Percentiles rank a stretch among this genome's conserved stretches.
Conservation (phyloP, 1,140 invertebrate species). For the Oppia nitens region DNA sequence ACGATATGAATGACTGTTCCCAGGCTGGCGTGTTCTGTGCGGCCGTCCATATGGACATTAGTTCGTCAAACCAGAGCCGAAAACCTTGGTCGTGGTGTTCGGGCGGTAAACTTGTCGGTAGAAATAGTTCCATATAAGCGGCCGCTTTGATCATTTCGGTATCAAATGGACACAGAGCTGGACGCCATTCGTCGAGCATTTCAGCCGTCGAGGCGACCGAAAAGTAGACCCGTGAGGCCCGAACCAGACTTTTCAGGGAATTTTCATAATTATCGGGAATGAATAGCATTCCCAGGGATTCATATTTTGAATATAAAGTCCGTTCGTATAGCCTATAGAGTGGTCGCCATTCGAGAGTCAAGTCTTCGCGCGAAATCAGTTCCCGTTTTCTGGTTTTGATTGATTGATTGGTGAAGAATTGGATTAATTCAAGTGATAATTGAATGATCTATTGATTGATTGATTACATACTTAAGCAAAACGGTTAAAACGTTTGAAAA, state of each 20-base stretch:
- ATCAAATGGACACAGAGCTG: constrained; percentile 50
- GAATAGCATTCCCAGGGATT: constrained; percentile 37
- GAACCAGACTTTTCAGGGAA: constrained; percentile 26
- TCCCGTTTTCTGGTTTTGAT: constrained; percentile 46
- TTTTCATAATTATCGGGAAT: constrained; percentile 27
- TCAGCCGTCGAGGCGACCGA: constrained; percentile 55
- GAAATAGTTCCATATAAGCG: constrained; percentile 48
- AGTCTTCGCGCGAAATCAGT: constrained; percentile 55
- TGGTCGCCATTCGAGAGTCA: constrained; percentile 68
- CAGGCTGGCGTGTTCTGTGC: constrained; percentile 50
- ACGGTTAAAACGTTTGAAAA: constrained; percentile 34
- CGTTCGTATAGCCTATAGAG: constrained; percentile 47
- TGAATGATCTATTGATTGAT: too few species aligned
- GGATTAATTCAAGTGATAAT: too few species aligned
- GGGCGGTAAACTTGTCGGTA: constrained; percentile 49
- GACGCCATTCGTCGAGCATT: constrained; percentile 65
- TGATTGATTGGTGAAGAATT: too few species aligned
- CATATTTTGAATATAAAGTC: constrained; percentile 35
- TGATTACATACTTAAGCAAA: constrained; percentile 31
- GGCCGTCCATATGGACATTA: constrained; percentile 56
- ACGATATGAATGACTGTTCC: constrained; percentile 49
- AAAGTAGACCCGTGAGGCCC: constrained; percentile 41
- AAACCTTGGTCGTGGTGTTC: constrained; percentile 44
- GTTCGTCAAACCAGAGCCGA: constrained; percentile 64
- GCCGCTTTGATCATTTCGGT: constrained; percentile 43